A percentile compares a stretch with the other conserved stretches of the same genome.
Evolutionary conservation across 2,797 vertebrate genomes (phyloP).

Genomic region (Muraenolepis orangiensis): DNA sequence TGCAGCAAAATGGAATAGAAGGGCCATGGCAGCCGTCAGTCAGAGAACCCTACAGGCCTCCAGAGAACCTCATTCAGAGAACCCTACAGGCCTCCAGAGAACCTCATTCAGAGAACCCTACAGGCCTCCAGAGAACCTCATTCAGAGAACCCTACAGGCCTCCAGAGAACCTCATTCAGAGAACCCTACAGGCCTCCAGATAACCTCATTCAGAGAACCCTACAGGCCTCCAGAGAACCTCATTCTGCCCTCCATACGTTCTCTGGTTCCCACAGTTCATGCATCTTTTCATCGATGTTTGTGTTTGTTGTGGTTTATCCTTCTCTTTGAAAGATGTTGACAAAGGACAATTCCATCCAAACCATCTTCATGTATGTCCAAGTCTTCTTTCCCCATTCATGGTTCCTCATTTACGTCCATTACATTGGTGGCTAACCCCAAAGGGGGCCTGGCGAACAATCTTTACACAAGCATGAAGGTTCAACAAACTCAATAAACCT

Average conservation of each 20-base stretch:
- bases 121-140: background rate
- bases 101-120: background rate
- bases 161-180: slow-evolving; percentile 1
- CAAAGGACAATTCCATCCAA: background rate
- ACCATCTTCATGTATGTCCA: background rate
- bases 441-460: background rate
- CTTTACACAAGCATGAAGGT: background rate
- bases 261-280: background rate
- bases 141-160: background rate
- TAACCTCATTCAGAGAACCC: slow-evolving; percentile 1
- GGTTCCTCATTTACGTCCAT: background rate
- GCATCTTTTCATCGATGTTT: background rate
- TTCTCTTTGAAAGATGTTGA: background rate
- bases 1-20: background rate
- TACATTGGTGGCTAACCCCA: background rate
- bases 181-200: background rate
- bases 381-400: background rate
- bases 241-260: background rate
- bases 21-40: background rate
- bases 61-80: background rate
- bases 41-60: background rate
- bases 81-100: background rate
- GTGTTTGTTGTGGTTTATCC: background rate
- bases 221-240: background rate
- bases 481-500: background rate